Base-by-base conservation (phyloP, 2,888 invertebrate species). In the Carabus problematicus region DNA sequence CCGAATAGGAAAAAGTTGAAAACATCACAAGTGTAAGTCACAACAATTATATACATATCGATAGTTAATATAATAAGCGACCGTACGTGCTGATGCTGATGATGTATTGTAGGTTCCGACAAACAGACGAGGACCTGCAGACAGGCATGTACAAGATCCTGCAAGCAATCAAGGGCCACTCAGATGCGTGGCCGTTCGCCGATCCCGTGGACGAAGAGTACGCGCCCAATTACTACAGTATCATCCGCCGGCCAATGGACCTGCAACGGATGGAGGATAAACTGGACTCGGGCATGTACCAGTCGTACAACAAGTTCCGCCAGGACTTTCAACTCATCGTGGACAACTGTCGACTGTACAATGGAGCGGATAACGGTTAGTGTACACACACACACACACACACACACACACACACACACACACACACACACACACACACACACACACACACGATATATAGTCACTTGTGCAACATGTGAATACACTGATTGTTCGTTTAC, bases 151-250 rank as follows among this genome's bases (percentile, higher is more conserved):
- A 94, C 81, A 95, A 95, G 85, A 94, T 97, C 70, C 84, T 97
- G 69, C 93, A 95, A 79, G 89, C 91, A 76, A 87, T 97, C 45
- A 93, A 92, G 77, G 90, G 91, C 75, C 95, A 96, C 79, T 90
- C 92, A 69, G 95, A 97, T 79, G 94, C 96, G 0, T 97, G 96
- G 96, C 96, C 96, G 0, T 97, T 97, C 82, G 87, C 93, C 79
- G 94, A 95, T 78, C 94, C 96, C 0, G 96, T 97, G 0, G 94
- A 95, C 76, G 95, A 96, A 79, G 93, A 94, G 77, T 94, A 93
- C 79, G 96, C 96, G 0, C 96, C 97, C 0, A 91, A 93, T 80
- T 92, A 91, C 79, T 91, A 91, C 77, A 86, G 90, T 0, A 88
- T 91, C 39, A 90, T 91, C 47, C 81, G 90, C 73, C 86, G 85